Evolutionary conservation across 2,797 vertebrate species (phyloP).

Genomic region (Myripristis murdjan): DNA sequence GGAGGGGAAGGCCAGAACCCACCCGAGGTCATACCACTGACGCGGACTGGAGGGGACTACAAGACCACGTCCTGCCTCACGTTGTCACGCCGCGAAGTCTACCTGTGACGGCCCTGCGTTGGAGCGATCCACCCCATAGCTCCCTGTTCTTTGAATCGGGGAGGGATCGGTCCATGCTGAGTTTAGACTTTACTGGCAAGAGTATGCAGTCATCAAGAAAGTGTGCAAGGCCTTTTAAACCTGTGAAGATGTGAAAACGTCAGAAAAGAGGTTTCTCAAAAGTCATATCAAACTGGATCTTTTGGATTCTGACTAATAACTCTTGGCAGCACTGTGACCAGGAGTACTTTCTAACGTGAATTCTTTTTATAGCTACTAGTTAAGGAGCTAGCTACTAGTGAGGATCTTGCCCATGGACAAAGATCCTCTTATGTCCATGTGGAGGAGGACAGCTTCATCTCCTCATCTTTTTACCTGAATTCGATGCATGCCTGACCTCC

Average conservation of each 20-base stretch:
- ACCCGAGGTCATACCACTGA: slow-evolving; percentile 95
- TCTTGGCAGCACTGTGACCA: slow-evolving; percentile 46
- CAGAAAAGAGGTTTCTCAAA: slow-evolving; percentile 55
- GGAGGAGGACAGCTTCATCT: slow-evolving; percentile 69
- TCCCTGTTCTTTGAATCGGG: slow-evolving; percentile 35
- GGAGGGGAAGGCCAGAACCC: slow-evolving; percentile 81
- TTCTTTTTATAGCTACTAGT: slow-evolving; percentile 59
- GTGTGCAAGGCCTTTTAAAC: slow-evolving; percentile 55
- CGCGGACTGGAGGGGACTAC: slow-evolving; percentile 94
- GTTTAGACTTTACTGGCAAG: slow-evolving; percentile 44
- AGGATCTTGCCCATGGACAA: slow-evolving; percentile 66
- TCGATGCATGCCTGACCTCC: slow-evolving; percentile 79
- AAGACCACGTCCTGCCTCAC: slow-evolving; percentile 98
- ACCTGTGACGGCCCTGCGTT: slow-evolving; percentile 89
- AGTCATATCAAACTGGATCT: slow-evolving; percentile 64
- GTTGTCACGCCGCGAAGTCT: slow-evolving; percentile 96
- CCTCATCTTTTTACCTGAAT: slow-evolving; percentile 69
- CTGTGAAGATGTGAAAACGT: slow-evolving; percentile 63
- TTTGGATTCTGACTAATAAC: slow-evolving; percentile 69
- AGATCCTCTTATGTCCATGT: slow-evolving; percentile 55
- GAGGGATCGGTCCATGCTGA: slow-evolving; percentile 23
- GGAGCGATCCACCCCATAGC: slow-evolving; percentile 29
- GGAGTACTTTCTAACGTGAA: slow-evolving; percentile 59
- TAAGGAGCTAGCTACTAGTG: too few species aligned
- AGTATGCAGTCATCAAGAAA: slow-evolving; percentile 32